Base-by-base conservation (phyloP, 2,888 invertebrate species). In the Plusia festucae region DNA sequence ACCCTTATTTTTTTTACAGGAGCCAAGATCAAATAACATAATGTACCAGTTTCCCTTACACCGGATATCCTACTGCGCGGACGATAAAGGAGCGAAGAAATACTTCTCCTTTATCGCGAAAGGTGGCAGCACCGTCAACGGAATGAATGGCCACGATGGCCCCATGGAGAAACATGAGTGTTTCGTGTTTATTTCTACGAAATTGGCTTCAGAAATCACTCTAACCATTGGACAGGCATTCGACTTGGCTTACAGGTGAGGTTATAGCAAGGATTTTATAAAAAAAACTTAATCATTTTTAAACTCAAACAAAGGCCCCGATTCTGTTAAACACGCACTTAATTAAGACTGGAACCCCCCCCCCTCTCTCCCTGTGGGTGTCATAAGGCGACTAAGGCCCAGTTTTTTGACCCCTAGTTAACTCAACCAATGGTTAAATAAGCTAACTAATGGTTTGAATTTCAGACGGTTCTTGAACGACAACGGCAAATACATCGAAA, bases 171-270 rank as follows among this genome's bases (percentile, higher is more conserved):
- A 96, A 75, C 99, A 99, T 90, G 98, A 98, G 85, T 99, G 99
- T 89, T 99, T 99, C 92, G 99, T 99, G 18, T 99, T 99, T 88
- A 98, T 99, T 70, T 99, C 99, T 72, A 99, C 99, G 82, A 99
- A 99, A 95, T 94, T 99, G 87, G 99, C 99, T 1, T 99, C 99
- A 84, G 99, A 99, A 89, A 99, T 99, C 72, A 99, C 99, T 51
- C 94, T 99, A 72, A 99, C 99, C 13, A 99, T 99, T 81, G 99
- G 99, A 11, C 99, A 99, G 92, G 99, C 99, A 0, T 99, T 99
- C 91, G 99, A 99, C 95, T 95, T 99, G 87, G 99, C 99, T 32
- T 99, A 99, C 95, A 98, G 97, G 96, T 96, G 76, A 79, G 57
- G 22, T 44, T n/a, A n/a, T n/a, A n/a, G n/a, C n/a, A n/a, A n/a